These are phyloP conservation scores for Pseudochaenichthys georgianus DNA, from an alignment of 2,797 vertebrate species.

Conservation along the genomic window DNA sequence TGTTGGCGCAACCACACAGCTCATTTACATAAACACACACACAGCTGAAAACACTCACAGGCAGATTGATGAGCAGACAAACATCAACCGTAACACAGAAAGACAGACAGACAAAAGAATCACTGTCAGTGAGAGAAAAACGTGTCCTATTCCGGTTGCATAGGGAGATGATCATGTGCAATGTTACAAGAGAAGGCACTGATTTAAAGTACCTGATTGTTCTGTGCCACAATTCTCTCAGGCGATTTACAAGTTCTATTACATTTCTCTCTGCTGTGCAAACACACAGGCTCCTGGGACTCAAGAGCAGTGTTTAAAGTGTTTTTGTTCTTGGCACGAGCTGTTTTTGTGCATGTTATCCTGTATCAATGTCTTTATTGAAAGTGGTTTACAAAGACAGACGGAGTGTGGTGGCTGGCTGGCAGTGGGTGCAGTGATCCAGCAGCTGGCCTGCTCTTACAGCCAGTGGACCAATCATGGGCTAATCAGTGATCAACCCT, in stretches of 20 bases:
- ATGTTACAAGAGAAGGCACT: slow-evolving; percentile 21
- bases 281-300: slow-evolving; percentile 8
- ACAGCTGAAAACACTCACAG: no score
- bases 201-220: slow-evolving; percentile 49
- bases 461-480: slow-evolving; percentile 12
- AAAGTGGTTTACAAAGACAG: slow-evolving; percentile 25
- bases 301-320: slow-evolving; percentile 7
- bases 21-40: no score
- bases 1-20: no score
- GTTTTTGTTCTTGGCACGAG: slow-evolving; percentile 30
- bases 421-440: slow-evolving; percentile 13
- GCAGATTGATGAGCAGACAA: no score
- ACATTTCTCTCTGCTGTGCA: slow-evolving; percentile 37
- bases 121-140: neutral
- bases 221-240: slow-evolving; percentile 49
- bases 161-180: slow-evolving; percentile 21
- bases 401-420: neutral
- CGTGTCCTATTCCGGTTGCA: slow-evolving; percentile 23
- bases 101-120: no score
- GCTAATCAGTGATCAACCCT: slow-evolving; percentile 1
- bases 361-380: slow-evolving; percentile 26
- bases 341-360: slow-evolving; percentile 29
- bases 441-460: slow-evolving; percentile 26
- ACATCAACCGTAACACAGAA: no score
- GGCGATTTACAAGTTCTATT: slow-evolving; percentile 47